Conservation (phyloP, 2,888 invertebrate genomes). For the Apamea crenata region DNA sequence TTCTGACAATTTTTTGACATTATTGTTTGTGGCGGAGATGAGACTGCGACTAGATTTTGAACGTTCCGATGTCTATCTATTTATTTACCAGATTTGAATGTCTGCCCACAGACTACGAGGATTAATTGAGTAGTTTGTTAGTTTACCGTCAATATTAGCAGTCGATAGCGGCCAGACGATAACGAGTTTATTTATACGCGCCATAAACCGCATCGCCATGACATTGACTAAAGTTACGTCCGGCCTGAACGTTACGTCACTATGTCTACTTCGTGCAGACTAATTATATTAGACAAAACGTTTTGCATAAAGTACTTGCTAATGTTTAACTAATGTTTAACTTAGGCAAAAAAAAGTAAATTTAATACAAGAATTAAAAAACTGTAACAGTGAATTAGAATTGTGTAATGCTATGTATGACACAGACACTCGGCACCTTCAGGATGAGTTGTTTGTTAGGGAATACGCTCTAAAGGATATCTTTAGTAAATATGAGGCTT, state of each 20-base stretch:
- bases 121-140: neutral
- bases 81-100: neutral
- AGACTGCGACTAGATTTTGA: neutral
- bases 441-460: no score
- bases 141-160: conserved; percentile 9
- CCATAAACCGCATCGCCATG: conserved; percentile 26
- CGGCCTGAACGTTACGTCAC: neutral
- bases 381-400: no score
- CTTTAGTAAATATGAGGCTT: no score
- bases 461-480: no score
- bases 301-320: neutral
- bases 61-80: neutral
- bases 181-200: neutral
- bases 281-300: conserved; percentile 10
- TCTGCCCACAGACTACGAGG: neutral
- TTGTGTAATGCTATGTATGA: no score
- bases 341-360: no score
- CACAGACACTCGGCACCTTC: no score
- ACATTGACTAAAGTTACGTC: conserved; percentile 18
- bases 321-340: no score
- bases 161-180: conserved; percentile 6
- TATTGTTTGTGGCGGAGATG: neutral
- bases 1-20: neutral
- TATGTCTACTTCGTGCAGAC: neutral
- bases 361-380: no score